phyloP scores from a whole-genome alignment of 2,888 invertebrate species.

The Macaria notata region DNA sequence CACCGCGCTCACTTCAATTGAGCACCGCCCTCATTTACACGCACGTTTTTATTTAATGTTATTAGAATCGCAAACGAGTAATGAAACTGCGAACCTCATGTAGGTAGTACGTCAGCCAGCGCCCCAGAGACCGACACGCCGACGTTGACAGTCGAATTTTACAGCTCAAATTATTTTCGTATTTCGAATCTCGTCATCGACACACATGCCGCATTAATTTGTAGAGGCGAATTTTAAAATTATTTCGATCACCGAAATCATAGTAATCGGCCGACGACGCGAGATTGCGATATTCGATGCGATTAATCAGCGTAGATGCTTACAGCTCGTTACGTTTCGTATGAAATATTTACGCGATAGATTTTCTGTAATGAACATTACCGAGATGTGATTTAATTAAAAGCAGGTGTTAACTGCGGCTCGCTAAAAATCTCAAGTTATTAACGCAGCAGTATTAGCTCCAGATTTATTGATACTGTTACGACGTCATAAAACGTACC shows the following conservation, averaged over 20 bases:
- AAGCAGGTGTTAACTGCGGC: constrained; percentile 37
- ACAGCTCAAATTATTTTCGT: constrained; percentile 33
- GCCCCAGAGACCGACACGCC: constrained; percentile 26
- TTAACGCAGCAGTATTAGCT: constrained; percentile 34
- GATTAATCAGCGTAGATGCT: constrained; percentile 45
- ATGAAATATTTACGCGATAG: constrained; percentile 9
- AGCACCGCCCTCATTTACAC: constrained; percentile 18
- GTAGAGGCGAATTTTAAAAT: constrained; percentile 29
- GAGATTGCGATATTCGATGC: constrained; percentile 42
- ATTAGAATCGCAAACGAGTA: constrained; percentile 27
- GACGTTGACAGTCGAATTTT: constrained; percentile 31
- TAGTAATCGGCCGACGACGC: constrained; percentile 32
- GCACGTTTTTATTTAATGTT: constrained; percentile 20
- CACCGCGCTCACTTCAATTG: constrained; percentile 20
- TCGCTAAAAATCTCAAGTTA: constrained; percentile 33
- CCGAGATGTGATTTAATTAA: constrained; percentile 37
- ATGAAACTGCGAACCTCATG: constrained; percentile 18
- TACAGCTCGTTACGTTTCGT: constrained; percentile 10
- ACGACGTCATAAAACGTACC: constrained; percentile 41
- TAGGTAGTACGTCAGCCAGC: constrained; percentile 6
- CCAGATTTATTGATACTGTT: constrained; percentile 40
- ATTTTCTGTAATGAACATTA: constrained; percentile 28
- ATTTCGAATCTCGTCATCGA: constrained; percentile 32
- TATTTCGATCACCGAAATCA: constrained; percentile 29
- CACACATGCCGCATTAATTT: constrained; percentile 33